A percentile compares a stretch with the other conserved stretches of the same genome.
Evolutionary conservation across 2,113 vertebrate species (phyloP).

Genomic region (Pseudonaja textilis): DNA sequence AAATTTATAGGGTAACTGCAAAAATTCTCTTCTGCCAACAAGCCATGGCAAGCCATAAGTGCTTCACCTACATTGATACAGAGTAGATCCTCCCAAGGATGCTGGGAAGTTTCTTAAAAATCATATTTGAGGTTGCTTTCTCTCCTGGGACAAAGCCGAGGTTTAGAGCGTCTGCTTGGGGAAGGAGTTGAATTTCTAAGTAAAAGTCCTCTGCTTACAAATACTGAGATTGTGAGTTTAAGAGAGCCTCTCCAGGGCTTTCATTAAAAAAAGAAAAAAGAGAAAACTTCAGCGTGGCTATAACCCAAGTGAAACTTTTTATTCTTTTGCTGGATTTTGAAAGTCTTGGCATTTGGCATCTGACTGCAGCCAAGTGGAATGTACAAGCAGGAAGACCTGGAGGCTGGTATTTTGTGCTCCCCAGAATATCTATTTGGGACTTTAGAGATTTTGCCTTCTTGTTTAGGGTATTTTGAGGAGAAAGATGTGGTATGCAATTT

Average conservation of each 20-base stretch:
- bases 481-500: not conserved
- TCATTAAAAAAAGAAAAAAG: conserved; percentile 39
- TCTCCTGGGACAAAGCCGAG: conserved; percentile 48
- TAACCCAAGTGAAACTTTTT: not conserved
- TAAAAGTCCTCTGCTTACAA: conserved; percentile 63
- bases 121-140: conserved; percentile 41
- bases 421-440: conserved; percentile 61
- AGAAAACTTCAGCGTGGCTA: conserved; percentile 40
- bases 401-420: conserved; percentile 59
- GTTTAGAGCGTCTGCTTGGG: conserved; percentile 49
- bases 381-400: conserved; percentile 42
- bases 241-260: conserved; percentile 52
- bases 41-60: not conserved
- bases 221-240: conserved; percentile 51
- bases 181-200: conserved; percentile 58
- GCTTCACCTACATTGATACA: not conserved
- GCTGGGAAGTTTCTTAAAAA: conserved; percentile 51
- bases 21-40: not conserved
- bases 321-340: conserved; percentile 48
- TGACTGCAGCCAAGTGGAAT: conserved; percentile 55
- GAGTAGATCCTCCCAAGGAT: not conserved
- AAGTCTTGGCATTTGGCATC: conserved; percentile 43
- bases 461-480: conserved; percentile 51
- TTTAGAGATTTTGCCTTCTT: conserved; percentile 67
- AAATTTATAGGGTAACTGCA: not conserved